Evolutionary conservation across 2,797 vertebrate genomes (phyloP), one percentile per base, ranked within the genome.

Genomic region (Acropternis orthonyx): DNA sequence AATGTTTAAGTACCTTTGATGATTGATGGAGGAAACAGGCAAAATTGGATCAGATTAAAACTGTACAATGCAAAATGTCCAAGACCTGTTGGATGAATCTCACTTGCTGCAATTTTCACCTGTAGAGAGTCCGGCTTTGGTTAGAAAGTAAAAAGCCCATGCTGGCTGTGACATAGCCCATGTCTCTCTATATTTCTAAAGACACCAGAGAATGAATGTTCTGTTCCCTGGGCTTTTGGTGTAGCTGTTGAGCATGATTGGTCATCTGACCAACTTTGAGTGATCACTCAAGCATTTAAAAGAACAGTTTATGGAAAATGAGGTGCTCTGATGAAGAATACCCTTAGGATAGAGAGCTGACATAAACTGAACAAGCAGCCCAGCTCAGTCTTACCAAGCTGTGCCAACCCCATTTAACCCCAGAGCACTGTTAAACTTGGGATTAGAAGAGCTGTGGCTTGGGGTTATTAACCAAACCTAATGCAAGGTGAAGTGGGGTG

Each of bases 231-330:
- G 52, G 76, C 12, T 80, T 91, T 41, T 56, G 27, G 23, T 30
- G 19, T 91, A 52, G 34, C 26, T 80, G 28, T 74, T 88, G 32
- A 56, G 61, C 48, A 52, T 56, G 55, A 76, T 32, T 55, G 26
- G 59, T 82, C 65, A 74, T 63, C 63, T 71, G 75, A 82, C 63
- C 76, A 77, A 83, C 49, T 79, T 12, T 74, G 65, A 89, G 71
- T 30, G 63, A 80, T 82, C 94, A 93, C 52, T 91, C 81, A 82
- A 85, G 59, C 74, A 66, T 89, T 87, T 92, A 74, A 93, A 89
- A 77, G 59, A 91, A 79, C 39, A 66, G 36, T 92, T 96, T 92
- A 87, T 79, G 72, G 67, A 82, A 96, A 93, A 94, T 48, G 34
- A 90, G 90, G 75, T 88, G 46, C 49, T 90, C 62, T 84, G 41